Percentiles rank a stretch among this genome's conserved stretches.
Evolutionary conservation across 2,113 vertebrate genomes (phyloP).

Genomic region (Heterochromis multidens): DNA sequence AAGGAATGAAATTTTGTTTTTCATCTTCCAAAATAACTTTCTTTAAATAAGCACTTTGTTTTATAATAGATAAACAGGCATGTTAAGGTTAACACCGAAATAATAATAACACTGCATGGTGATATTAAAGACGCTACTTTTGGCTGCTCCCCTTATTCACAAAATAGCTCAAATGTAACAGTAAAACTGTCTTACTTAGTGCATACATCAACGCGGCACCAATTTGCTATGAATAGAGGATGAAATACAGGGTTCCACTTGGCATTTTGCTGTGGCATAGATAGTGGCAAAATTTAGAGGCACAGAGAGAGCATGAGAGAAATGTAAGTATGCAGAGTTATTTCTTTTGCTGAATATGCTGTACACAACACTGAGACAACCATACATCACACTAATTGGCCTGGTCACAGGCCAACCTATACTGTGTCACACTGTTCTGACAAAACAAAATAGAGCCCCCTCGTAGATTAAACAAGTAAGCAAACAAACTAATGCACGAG

Average conservation of each 20-base stretch:
- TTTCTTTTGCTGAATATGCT: slow-evolving; percentile 46
- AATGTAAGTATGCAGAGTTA: slow-evolving; percentile 12
- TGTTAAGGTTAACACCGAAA: not conserved
- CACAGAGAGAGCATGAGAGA: not conserved
- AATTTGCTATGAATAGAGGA: not conserved
- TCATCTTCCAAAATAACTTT: not conserved
- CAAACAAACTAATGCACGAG: slow-evolving; percentile 4
- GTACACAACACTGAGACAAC: slow-evolving; percentile 11
- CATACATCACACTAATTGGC: slow-evolving; percentile 60
- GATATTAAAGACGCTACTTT: not conserved
- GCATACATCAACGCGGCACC: not conserved
- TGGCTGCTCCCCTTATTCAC: not conserved
- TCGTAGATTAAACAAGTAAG: slow-evolving; percentile 23
- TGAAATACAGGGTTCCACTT: not conserved
- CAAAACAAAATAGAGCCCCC: slow-evolving; percentile 16
- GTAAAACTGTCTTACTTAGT: not conserved
- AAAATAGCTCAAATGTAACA: not conserved
- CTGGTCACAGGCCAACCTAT: slow-evolving; percentile 45
- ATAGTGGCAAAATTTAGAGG: slow-evolving; percentile 21
- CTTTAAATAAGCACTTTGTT: not conserved
- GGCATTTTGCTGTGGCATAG: slow-evolving; percentile 30
- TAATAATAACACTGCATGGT: not conserved
- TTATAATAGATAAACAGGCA: not conserved
- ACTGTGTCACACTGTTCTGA: slow-evolving; percentile 1
- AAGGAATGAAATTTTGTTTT: not conserved